These are phyloP conservation scores for Anniella stebbinsi DNA, from an alignment of 2,797 vertebrate genomes.

Conservation along the genomic window DNA sequence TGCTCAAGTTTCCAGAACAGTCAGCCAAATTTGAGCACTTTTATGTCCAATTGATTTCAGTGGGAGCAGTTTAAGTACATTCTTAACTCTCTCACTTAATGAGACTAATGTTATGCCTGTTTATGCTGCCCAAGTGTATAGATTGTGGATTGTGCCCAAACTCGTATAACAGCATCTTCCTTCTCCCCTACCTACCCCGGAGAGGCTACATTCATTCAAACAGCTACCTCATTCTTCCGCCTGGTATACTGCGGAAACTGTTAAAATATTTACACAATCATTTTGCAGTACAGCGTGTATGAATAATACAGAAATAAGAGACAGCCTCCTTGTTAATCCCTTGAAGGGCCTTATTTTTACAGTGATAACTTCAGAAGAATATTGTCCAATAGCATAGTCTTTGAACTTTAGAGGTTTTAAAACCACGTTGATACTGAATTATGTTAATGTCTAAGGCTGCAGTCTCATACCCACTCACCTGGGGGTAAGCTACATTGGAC, in stretches of 20 bases:
- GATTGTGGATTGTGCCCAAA: not conserved
- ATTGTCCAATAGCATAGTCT: not conserved
- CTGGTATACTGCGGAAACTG: not conserved
- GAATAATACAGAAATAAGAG: not conserved
- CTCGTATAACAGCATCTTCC: not conserved
- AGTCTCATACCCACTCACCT: not conserved
- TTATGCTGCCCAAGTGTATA: not conserved
- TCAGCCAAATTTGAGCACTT: not conserved
- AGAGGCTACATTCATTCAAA: not conserved
- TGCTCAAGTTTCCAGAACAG: not conserved
- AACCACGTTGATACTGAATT: not conserved
- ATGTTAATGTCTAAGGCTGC: not conserved
- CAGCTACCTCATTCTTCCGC: not conserved
- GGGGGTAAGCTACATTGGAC: not conserved
- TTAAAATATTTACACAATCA: not conserved
- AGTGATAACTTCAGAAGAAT: not conserved
- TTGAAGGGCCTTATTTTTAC: not conserved
- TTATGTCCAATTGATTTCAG: not conserved
- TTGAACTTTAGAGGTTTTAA: not conserved
- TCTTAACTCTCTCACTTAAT: not conserved
- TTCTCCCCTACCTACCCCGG: not conserved
- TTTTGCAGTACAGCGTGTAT: not conserved
- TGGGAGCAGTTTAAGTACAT: not conserved
- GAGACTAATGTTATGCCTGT: no score
- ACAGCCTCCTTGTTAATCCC: no score